Conservation (phyloP, 2,888 invertebrate genomes). For the Pollenia labialis region DNA sequence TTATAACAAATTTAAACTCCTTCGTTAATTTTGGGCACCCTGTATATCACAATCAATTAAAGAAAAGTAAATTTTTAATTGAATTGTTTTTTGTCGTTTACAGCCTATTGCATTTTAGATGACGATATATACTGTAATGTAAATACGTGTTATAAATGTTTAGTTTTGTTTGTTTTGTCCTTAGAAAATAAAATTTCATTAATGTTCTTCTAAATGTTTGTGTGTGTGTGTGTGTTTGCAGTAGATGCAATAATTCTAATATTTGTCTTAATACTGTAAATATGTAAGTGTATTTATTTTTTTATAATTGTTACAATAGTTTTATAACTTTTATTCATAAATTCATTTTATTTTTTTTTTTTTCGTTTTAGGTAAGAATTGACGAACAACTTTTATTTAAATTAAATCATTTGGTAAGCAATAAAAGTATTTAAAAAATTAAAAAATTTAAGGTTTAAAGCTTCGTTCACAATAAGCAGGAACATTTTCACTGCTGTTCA, state of each 20-base stretch:
- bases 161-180: neutral
- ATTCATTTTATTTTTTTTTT: conserved; percentile 64
- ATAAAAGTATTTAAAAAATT: neutral
- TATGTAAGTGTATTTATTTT: conserved; percentile 5
- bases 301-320: neutral
- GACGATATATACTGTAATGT: too few species aligned
- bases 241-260: neutral
- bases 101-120: too few species aligned
- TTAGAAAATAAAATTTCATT: neutral
- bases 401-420: conserved; percentile 83
- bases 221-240: conserved; percentile 10
- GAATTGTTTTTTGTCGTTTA: too few species aligned
- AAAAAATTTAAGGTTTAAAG: too few species aligned
- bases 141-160: conserved; percentile 3
- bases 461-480: too few species aligned
- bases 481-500: too few species aligned
- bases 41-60: too few species aligned
- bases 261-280: neutral
- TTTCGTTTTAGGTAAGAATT: conserved; percentile 83
- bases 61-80: too few species aligned
- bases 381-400: conserved; percentile 83
- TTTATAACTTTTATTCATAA: conserved; percentile 47
- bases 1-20: too few species aligned
- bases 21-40: too few species aligned
- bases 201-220: neutral